phyloP scores from a whole-genome alignment of 2,797 vertebrate genomes.

The Setipinna tenuifilis region DNA sequence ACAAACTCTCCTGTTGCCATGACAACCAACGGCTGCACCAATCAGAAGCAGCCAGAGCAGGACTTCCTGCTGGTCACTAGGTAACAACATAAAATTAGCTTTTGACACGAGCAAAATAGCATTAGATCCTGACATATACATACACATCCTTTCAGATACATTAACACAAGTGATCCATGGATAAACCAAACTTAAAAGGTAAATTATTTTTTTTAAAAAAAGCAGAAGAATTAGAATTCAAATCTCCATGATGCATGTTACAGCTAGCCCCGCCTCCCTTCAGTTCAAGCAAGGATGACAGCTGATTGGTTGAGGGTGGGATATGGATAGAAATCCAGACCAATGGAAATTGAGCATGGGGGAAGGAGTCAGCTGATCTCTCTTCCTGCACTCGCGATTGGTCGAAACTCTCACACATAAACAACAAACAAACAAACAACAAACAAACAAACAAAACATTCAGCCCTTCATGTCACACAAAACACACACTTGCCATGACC shows the following conservation, averaged over 20 bases:
- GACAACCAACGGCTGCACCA: neutral
- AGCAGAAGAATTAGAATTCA: neutral
- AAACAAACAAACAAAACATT: conserved; percentile 37
- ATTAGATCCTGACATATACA: neutral
- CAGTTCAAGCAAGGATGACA: conserved; percentile 54
- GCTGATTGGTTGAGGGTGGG: conserved; percentile 49
- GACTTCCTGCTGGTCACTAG: neutral
- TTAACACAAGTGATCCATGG: neutral
- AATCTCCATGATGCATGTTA: conserved; percentile 16
- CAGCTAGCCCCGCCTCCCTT: conserved; percentile 39
- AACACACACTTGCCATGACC: conserved; percentile 37
- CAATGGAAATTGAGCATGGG: conserved; percentile 30
- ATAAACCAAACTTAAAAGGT: neutral
- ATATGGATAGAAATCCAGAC: conserved; percentile 45
- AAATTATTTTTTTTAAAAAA: neutral
- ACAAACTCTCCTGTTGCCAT: neutral
- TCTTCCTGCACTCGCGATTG: neutral
- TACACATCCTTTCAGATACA: neutral
- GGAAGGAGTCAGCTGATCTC: neutral
- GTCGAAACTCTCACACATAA: neutral
- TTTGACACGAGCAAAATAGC: neutral
- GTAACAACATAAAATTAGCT: neutral
- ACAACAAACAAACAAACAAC: conserved; percentile 25
- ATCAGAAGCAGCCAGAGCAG: neutral
- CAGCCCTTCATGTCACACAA: conserved; percentile 23